Percentiles rank a stretch among this genome's conserved stretches.
Conservation (phyloP, 2,888 invertebrate genomes). For the Agrenia bidenticulata region DNA sequence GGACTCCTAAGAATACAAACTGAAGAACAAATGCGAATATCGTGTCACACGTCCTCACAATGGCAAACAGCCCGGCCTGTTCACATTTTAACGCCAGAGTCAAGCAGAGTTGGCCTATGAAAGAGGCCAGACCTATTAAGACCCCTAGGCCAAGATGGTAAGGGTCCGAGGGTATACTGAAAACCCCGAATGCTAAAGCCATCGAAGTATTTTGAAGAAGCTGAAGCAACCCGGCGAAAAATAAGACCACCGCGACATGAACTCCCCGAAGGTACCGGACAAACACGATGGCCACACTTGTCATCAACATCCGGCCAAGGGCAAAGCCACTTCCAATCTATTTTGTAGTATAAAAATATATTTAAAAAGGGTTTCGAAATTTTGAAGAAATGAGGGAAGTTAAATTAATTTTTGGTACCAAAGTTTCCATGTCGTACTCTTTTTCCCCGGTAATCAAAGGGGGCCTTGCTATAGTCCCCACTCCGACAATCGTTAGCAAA, state of each 20-base stretch:
- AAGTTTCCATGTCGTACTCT: slow-evolving; percentile 35
- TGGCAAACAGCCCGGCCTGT: slow-evolving; percentile 39
- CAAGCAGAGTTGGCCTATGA: slow-evolving; percentile 33
- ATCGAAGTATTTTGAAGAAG: slow-evolving; percentile 19
- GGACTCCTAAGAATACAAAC: slow-evolving; percentile 35
- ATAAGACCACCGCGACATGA: slow-evolving; percentile 40
- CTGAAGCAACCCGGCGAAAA: slow-evolving; percentile 39
- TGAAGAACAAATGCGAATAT: slow-evolving; percentile 47
- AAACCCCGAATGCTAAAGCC: slow-evolving; percentile 26
- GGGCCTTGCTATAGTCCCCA: slow-evolving; percentile 42
- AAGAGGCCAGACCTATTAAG: slow-evolving; percentile 24
- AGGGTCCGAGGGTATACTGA: slow-evolving; percentile 28
- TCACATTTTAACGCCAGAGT: slow-evolving; percentile 44
- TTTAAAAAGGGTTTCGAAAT: too few relatives aligned
- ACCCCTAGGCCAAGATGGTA: slow-evolving; percentile 26
- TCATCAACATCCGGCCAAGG: slow-evolving; percentile 27
- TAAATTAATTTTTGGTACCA: slow-evolving; percentile 30
- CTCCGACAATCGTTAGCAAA: slow-evolving; percentile 38
- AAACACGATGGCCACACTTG: slow-evolving; percentile 34
- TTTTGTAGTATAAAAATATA: too few relatives aligned
- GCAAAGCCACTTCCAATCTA: slow-evolving; percentile 43
- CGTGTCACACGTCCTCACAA: slow-evolving; percentile 32
- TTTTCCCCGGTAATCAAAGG: slow-evolving; percentile 43
- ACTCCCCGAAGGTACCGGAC: slow-evolving; percentile 41
- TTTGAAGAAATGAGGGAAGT: neutral